Evolutionary conservation across 2,888 invertebrate genomes (phyloP).

Genomic region (Sinohyriopsis cumingii): DNA sequence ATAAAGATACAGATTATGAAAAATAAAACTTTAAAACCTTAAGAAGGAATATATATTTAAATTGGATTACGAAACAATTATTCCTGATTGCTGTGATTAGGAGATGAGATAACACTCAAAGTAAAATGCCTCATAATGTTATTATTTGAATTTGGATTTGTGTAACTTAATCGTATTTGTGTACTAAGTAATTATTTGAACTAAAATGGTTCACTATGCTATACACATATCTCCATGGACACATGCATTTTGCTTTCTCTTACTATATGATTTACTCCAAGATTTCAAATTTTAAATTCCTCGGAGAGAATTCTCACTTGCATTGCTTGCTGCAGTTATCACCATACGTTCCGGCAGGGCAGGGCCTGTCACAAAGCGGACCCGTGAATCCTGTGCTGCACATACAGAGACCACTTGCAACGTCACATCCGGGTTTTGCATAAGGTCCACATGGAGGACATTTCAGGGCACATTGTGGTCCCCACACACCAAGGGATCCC

Average conservation of each 20-base stretch:
- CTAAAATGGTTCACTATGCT: no score
- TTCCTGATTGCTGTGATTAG: no score
- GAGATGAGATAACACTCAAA: no score
- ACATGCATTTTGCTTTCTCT: no score
- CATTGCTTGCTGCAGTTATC: constrained; percentile 51
- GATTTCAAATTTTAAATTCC: no score
- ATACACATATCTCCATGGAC: no score
- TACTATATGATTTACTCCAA: background rate
- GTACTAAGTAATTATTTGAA: no score
- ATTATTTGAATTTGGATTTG: no score
- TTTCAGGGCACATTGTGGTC: constrained; percentile 47
- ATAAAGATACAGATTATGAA: background rate
- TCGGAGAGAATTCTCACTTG: constrained; percentile 20
- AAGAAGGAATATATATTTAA: no score
- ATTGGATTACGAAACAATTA: no score
- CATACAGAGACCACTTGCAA: constrained; percentile 37
- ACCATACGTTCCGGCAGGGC: constrained; percentile 51
- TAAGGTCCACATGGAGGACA: constrained; percentile 48
- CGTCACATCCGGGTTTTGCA: constrained; percentile 37
- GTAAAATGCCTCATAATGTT: no score
- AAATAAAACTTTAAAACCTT: background rate
- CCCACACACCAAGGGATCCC: constrained; percentile 29
- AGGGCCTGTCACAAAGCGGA: constrained; percentile 49
- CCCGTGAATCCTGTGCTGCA: constrained; percentile 56
- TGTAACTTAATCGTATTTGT: no score